These are phyloP conservation scores for Orius laevigatus DNA, from an alignment of 1,140 invertebrate genomes.

Conservation along the genomic window DNA sequence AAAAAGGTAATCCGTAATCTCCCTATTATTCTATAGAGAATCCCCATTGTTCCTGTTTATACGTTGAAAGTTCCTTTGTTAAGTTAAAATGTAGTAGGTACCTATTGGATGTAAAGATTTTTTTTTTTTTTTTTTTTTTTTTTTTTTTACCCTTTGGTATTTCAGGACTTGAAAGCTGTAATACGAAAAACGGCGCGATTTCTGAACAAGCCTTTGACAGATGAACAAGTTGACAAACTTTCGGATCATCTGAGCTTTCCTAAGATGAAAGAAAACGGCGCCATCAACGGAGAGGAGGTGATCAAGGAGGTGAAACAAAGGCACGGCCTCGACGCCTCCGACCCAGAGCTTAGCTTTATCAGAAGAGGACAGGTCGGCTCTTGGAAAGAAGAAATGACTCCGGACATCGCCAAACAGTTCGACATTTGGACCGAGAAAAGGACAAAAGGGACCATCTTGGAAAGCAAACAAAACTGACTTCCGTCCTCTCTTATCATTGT, in stretches of 20 bases:
- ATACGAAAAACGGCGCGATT: conserved; percentile 40
- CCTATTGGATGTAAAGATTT: background rate
- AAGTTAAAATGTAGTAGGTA: conserved; percentile 2
- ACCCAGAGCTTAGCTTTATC: conserved; percentile 36
- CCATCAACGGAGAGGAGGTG: conserved; percentile 37
- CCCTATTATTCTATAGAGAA: background rate
- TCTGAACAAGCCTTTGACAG: conserved; percentile 32
- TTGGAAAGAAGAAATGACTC: conserved; percentile 42
- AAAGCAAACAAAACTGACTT: background rate
- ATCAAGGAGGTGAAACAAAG: conserved; percentile 28
- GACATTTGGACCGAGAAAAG: conserved; percentile 38
- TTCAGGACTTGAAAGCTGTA: conserved; percentile 36
- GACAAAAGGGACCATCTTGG: conserved; percentile 23
- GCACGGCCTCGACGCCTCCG: conserved; percentile 26
- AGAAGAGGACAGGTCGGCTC: conserved; percentile 44
- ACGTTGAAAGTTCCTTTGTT: background rate
- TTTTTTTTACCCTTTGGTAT: conserved; percentile 1
- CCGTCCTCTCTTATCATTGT: too few relatives aligned
- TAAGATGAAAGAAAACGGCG: conserved; percentile 49
- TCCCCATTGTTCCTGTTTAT: background rate
- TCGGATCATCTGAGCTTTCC: conserved; percentile 44
- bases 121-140: background rate
- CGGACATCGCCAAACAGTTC: conserved; percentile 33
- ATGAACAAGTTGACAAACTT: conserved; percentile 33
- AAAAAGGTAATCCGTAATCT: conserved; percentile 20